Conservation (phyloP, 2,888 invertebrate genomes). For the Aplocera efformata region DNA sequence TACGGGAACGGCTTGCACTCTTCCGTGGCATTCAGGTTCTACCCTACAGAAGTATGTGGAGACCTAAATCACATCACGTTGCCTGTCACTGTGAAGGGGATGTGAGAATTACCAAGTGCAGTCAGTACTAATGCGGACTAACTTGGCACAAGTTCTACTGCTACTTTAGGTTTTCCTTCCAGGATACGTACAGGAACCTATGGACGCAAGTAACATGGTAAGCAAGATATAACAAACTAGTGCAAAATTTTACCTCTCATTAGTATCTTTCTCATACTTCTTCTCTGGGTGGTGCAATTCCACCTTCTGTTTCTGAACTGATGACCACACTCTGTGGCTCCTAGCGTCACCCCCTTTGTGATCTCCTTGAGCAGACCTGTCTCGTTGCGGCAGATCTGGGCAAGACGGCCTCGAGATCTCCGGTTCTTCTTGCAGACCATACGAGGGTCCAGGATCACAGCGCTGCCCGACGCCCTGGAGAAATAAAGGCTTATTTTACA, state of each 20-base stretch:
- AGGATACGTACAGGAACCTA: no score
- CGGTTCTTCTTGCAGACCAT: conserved; percentile 93
- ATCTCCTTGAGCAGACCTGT: conserved; percentile 89
- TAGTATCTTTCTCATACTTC: conserved; percentile 91
- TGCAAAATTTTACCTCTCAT: conserved; percentile 87
- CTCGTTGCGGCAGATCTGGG: conserved; percentile 92
- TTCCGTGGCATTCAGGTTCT: no score
- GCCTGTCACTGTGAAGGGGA: no score
- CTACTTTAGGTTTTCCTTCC: no score
- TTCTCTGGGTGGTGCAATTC: conserved; percentile 92
- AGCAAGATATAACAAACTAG: no score
- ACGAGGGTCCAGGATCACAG: conserved; percentile 93
- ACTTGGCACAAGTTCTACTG: no score
- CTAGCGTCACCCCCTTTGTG: conserved; percentile 89
- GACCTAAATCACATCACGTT: no score
- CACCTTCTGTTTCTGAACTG: conserved; percentile 92
- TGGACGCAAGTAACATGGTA: no score
- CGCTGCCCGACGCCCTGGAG: conserved; percentile 89
- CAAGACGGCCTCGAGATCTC: conserved; percentile 87
- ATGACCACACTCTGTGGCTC: conserved; percentile 92
- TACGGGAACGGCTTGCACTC: no score
- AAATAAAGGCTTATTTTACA: conserved; percentile 12
- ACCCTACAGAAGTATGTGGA: no score
- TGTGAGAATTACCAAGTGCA: no score
- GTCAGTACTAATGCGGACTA: no score